phyloP scores from a whole-genome alignment of 1,140 invertebrate genomes.

The Anthonomus grandis region DNA sequence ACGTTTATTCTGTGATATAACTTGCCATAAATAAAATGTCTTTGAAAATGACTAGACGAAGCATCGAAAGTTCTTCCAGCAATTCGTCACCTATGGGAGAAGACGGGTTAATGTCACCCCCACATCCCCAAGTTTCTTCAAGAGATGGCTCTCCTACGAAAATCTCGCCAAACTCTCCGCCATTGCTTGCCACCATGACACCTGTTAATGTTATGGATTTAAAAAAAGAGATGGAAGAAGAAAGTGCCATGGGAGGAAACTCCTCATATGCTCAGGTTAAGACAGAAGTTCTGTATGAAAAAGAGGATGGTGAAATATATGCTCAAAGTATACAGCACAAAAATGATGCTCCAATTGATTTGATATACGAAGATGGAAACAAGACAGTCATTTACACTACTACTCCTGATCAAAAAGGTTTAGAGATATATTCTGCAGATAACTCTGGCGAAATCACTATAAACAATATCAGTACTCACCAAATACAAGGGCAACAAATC shows the following conservation, averaged over 20 bases:
- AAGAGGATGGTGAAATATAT: conserved; percentile 57
- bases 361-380: conserved; percentile 78
- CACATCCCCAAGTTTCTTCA: conserved; percentile 45
- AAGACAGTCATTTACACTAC: conserved; percentile 79
- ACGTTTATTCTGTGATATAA: conserved; percentile 44
- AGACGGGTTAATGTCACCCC: conserved; percentile 45
- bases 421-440: conserved; percentile 52
- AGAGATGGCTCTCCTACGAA: conserved; percentile 40
- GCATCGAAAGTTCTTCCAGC: conserved; percentile 37
- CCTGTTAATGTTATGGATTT: conserved; percentile 64
- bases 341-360: conserved; percentile 68
- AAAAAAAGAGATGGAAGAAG: conserved; percentile 54
- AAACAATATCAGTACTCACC: conserved; percentile 50
- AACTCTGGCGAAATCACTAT: conserved; percentile 51
- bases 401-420: conserved; percentile 52
- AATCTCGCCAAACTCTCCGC: conserved; percentile 58
- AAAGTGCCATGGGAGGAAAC: conserved; percentile 55
- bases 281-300: conserved; percentile 51
- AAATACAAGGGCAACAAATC: conserved; percentile 52
- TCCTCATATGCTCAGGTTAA: conserved; percentile 58
- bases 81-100: conserved; percentile 36
- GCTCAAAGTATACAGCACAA: conserved; percentile 59
- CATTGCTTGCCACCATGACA: conserved; percentile 74
- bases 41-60: conserved; percentile 42
- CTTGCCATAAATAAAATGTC: conserved; percentile 27